Conservation (phyloP, 2,797 vertebrate species). For the Cirrhinus molitorella region DNA sequence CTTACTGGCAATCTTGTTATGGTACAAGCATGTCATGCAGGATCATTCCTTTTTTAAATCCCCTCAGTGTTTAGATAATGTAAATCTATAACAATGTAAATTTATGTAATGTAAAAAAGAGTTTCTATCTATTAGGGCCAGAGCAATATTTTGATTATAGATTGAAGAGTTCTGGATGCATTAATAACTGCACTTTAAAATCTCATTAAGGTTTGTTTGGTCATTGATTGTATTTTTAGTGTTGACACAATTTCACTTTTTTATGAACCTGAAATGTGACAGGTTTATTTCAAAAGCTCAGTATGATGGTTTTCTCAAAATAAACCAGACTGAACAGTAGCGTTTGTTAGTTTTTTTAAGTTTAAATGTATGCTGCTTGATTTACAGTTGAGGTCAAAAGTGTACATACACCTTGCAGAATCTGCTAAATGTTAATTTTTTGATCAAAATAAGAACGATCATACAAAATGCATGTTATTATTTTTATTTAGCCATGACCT, state of each 20-base stretch:
- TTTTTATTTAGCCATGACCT: too few species aligned
- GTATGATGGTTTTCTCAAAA: background rate
- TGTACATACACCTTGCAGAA: too few species aligned
- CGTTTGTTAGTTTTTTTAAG: background rate
- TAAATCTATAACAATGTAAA: too few species aligned
- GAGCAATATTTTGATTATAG: background rate
- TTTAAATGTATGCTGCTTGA: background rate
- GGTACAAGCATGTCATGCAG: background rate
- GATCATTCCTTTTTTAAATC: background rate
- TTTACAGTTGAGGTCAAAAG: too few species aligned
- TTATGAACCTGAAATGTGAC: background rate
- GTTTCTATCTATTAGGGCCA: background rate
- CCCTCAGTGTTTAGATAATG: background rate
- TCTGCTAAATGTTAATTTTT: too few species aligned
- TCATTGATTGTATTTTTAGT: background rate
- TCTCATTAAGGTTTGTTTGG: background rate
- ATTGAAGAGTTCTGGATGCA: background rate
- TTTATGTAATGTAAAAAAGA: too few species aligned
- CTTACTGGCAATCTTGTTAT: background rate
- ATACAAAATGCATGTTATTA: too few species aligned
- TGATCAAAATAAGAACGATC: too few species aligned
- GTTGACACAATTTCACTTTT: background rate
- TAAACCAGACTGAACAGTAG: background rate
- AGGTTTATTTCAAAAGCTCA: background rate
- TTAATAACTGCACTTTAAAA: background rate